Conservation (phyloP, 2,888 invertebrate species). For the Tetrapedia diversipes region DNA sequence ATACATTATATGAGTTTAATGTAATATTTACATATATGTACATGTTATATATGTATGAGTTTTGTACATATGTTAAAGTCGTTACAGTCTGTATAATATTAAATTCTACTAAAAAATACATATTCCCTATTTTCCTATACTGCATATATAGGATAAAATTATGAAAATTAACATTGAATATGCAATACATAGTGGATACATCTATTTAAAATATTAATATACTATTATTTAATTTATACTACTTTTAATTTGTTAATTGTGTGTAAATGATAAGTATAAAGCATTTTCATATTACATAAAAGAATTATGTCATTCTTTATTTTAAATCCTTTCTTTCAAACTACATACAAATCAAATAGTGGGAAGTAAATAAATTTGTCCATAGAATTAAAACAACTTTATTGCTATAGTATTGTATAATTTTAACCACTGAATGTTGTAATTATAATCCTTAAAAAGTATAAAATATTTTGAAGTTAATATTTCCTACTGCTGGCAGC, state of each 20-base stretch:
- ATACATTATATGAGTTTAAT: constrained; percentile 68
- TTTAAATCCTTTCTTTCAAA: constrained; percentile 26
- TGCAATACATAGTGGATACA: constrained; percentile 23
- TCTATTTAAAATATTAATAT: constrained; percentile 27
- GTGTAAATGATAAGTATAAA: constrained; percentile 29
- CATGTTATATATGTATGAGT: constrained; percentile 78
- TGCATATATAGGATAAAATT: constrained; percentile 25
- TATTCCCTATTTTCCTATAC: constrained; percentile 48
- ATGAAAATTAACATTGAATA: constrained; percentile 23
- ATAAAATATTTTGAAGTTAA: constrained; percentile 63
- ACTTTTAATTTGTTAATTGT: constrained; percentile 33
- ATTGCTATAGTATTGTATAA: constrained; percentile 73
- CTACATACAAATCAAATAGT: constrained; percentile 30
- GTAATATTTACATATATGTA: constrained; percentile 74
- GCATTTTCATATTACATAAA: constrained; percentile 43
- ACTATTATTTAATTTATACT: constrained; percentile 38
- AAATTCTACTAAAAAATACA: constrained; percentile 69
- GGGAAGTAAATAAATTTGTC: constrained; percentile 61
- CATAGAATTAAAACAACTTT: constrained; percentile 66
- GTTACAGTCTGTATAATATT: constrained; percentile 76
- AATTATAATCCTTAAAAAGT: constrained; percentile 59
- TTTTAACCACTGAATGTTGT: constrained; percentile 38
- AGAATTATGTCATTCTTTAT: constrained; percentile 35
- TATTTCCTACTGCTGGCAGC: constrained; percentile 37
- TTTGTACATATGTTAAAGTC: constrained; percentile 79